A percentile compares a stretch with the other conserved stretches of the same genome.
Conservation (phyloP, 2,113 vertebrate species). For the Semicossyphus pulcher region DNA sequence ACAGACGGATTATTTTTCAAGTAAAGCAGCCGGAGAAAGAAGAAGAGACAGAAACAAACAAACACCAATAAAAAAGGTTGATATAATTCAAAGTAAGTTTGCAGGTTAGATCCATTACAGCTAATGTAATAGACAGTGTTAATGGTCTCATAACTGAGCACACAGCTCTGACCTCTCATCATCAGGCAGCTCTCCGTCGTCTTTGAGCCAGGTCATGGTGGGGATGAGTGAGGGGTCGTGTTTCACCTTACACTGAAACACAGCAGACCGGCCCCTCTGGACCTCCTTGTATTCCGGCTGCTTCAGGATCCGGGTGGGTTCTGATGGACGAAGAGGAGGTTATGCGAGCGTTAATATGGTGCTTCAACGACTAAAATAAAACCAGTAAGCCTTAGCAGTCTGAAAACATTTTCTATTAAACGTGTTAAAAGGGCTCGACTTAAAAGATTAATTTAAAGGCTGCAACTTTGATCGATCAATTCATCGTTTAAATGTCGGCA, state of each 20-base stretch:
- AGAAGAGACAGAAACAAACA: background rate
- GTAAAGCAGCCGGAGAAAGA: background rate
- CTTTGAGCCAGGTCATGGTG: slow-evolving; percentile 90
- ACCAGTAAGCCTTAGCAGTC: background rate
- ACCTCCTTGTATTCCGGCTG: slow-evolving; percentile 90
- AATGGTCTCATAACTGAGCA: background rate
- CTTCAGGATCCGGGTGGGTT: slow-evolving; percentile 93
- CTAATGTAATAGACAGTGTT: background rate
- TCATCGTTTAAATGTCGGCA: too few species aligned
- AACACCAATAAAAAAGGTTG: background rate
- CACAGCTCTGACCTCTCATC: slow-evolving; percentile 86
- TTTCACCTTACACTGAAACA: slow-evolving; percentile 94
- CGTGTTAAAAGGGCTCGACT: too few species aligned
- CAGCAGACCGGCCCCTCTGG: slow-evolving; percentile 86
- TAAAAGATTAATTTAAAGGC: too few species aligned
- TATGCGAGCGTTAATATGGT: background rate
- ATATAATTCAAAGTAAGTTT: background rate
- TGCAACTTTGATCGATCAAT: too few species aligned
- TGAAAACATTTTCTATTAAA: background rate
- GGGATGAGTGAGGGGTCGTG: slow-evolving; percentile 89
- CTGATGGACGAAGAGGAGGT: slow-evolving; percentile 72
- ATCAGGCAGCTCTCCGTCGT: slow-evolving; percentile 87
- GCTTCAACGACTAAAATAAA: background rate
- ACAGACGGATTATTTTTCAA: background rate
- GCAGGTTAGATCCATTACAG: background rate